Conservation (phyloP, 2,797 vertebrate genomes). For the Oreochromis grahami region DNA sequence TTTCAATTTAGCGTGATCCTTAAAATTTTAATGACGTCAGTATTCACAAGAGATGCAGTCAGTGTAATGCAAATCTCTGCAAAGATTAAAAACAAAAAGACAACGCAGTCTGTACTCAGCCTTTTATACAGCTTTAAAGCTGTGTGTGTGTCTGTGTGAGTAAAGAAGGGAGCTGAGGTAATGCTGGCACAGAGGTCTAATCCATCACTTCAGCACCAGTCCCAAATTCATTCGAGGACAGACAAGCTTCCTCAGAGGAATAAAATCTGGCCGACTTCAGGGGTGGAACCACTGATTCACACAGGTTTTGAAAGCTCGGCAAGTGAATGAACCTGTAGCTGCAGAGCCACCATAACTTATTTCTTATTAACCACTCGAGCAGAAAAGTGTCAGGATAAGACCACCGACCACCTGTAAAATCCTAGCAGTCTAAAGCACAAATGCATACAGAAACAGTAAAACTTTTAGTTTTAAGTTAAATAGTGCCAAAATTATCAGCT, state of each 20-base stretch:
- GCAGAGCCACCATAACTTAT: neutral
- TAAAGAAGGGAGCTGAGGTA: conserved; percentile 58
- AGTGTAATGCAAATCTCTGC: conserved; percentile 24
- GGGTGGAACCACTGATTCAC: neutral
- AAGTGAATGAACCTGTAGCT: neutral
- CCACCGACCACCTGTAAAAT: neutral
- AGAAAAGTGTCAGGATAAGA: neutral
- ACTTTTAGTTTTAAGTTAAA: neutral
- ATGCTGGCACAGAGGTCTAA: conserved; percentile 55
- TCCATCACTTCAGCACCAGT: conserved; percentile 51
- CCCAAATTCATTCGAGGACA: conserved; percentile 39
- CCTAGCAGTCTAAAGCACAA: neutral
- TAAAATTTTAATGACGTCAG: conserved; percentile 26
- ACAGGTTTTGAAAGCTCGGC: neutral
- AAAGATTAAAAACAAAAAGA: neutral
- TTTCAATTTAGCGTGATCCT: conserved; percentile 13
- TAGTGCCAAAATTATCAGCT: neutral
- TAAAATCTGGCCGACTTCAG: neutral
- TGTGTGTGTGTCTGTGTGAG: conserved; percentile 6
- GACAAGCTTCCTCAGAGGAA: conserved; percentile 17
- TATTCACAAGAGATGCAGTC: conserved; percentile 10
- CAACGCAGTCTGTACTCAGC: neutral
- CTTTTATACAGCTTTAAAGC: conserved; percentile 26
- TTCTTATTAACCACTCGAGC: neutral
- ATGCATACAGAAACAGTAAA: neutral